Evolutionary conservation across 2,797 vertebrate genomes (phyloP).

Genomic region (Vireo griseus): DNA sequence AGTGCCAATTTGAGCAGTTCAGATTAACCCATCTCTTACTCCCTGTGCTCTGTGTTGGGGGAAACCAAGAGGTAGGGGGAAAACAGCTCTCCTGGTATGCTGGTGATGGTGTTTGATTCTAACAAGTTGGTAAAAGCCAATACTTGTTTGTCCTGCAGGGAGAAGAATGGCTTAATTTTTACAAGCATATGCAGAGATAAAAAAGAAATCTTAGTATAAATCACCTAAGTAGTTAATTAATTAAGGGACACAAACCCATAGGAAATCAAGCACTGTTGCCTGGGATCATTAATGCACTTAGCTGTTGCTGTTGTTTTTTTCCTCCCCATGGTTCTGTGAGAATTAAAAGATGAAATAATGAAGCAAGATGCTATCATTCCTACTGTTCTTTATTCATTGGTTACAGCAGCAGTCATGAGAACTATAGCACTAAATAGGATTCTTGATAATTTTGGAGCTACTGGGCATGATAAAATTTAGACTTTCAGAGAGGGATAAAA

Average conservation of each 20-base stretch:
- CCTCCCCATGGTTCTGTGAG: background rate
- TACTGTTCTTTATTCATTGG: background rate
- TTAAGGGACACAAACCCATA: background rate
- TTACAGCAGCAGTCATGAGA: background rate
- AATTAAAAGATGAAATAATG: background rate
- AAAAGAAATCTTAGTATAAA: background rate
- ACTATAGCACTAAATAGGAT: background rate
- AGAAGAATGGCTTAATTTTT: slow-evolving; percentile 19
- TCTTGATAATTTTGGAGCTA: background rate
- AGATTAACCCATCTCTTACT: background rate
- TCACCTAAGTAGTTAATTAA: slow-evolving; percentile 6
- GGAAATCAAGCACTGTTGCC: background rate
- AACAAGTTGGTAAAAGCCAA: background rate
- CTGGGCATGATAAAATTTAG: background rate
- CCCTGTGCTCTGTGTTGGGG: background rate
- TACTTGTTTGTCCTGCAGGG: background rate
- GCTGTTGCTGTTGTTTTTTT: background rate
- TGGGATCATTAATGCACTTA: background rate
- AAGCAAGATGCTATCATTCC: background rate
- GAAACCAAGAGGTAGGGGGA: background rate
- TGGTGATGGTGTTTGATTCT: background rate
- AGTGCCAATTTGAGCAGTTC: background rate
- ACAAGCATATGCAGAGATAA: background rate
- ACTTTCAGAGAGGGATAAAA: background rate
- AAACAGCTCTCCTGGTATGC: background rate